phyloP scores from a whole-genome alignment of 1,140 invertebrate species.

The Dendroctonus valens region DNA sequence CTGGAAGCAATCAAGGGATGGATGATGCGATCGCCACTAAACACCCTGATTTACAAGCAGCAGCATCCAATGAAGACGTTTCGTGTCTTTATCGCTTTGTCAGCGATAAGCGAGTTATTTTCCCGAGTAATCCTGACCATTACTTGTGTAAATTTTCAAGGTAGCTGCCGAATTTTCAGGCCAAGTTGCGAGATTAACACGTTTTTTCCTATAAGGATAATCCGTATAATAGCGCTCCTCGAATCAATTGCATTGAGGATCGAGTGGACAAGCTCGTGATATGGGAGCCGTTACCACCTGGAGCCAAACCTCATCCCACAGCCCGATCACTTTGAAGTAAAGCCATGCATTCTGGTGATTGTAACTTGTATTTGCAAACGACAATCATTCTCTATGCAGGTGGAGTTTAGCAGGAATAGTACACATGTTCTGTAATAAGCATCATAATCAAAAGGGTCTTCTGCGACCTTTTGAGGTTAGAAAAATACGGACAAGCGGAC shows the following conservation, averaged over 20 bases:
- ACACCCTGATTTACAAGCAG: slow-evolving; percentile 81
- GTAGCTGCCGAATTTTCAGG: slow-evolving; percentile 38
- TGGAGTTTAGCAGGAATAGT: too few relatives aligned
- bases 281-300: slow-evolving; percentile 63
- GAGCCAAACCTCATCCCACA: slow-evolving; percentile 46
- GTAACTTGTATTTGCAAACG: slow-evolving; percentile 67
- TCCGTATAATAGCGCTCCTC: slow-evolving; percentile 75
- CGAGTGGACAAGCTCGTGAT: slow-evolving; percentile 78
- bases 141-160: slow-evolving; percentile 68
- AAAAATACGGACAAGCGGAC: too few relatives aligned
- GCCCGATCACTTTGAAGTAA: slow-evolving; percentile 57
- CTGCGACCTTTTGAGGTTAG: too few relatives aligned
- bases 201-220: slow-evolving; percentile 57
- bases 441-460: too few relatives aligned
- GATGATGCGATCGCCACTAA: slow-evolving; percentile 76
- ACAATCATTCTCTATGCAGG: slow-evolving; percentile 56
- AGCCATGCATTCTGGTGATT: slow-evolving; percentile 54
- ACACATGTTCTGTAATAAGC: too few relatives aligned
- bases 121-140: slow-evolving; percentile 76
- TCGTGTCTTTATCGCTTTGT: slow-evolving; percentile 80
- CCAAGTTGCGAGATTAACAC: background rate
- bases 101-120: slow-evolving; percentile 74
- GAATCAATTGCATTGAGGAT: slow-evolving; percentile 79
- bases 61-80: slow-evolving; percentile 65
- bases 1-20: slow-evolving; percentile 71